Base-by-base conservation (phyloP, 1,140 invertebrate genomes). In the Glossosoma conforme region DNA sequence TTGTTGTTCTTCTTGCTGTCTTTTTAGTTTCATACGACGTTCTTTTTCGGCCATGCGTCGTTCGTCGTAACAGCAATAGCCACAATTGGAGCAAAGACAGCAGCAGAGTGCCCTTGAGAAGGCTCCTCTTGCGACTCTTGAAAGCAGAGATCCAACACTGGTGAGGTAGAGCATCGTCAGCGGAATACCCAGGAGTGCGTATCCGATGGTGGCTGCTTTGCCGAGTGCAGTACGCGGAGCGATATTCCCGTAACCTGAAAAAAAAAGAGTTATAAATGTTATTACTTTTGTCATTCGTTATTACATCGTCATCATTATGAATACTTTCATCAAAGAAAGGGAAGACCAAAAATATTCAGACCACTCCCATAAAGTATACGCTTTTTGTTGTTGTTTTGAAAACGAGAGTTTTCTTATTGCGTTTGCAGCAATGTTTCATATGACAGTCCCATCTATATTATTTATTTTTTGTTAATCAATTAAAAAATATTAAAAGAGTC, bases 101-200 rank as follows among this genome's bases (percentile, higher is more conserved):
- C 86, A 90, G 68, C 87, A 89, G 24, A 89, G 69, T 2, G 87
- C 86, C 56, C 68, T 81, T 3, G 87, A 86, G 70, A 95, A 95
- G 28, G 93, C 84, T 59, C 89, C 92, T 54, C 91, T 77, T 38
- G 94, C 93, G 61, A 93, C 86, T 60, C 85, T 81, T 13, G 89
- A 90, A 55, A 93, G 70, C 13, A 91, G 79, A 51, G 88, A 87
- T 19, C 89, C 89, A 6, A 90, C 84, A 64, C 85, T 89, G 44
- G 87, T 89, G 25, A 93, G 74, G 68, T 93, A 93, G 13, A 96
- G 81, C 37, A 97, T 77, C 46, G 93, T 95, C 36, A 97, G 68
- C 0, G 93, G 93, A 58, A 97, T 94, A 13, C 93, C 92, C 2
- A 95, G 70, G 22, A 87, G 79, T 3, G 91, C 91, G 66, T 95